Evolutionary conservation across 1,140 invertebrate species (phyloP).

Genomic region (Neodiprion lecontei): DNA sequence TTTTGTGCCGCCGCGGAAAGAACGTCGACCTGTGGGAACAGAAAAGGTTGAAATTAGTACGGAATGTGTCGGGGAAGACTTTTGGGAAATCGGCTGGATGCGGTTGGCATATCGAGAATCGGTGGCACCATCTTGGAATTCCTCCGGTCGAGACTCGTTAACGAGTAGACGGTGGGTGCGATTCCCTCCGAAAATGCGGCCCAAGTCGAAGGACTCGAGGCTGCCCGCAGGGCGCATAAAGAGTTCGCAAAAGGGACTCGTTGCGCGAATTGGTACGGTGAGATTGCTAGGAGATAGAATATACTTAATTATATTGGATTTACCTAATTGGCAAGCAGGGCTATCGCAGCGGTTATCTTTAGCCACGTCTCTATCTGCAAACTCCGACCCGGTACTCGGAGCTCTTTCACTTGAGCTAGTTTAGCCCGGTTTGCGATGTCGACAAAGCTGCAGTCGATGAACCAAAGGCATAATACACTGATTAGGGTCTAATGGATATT

Average conservation of each 20-base stretch:
- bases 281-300: constrained; percentile 32
- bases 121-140: neutral
- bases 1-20: no score
- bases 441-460: neutral
- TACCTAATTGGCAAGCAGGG: constrained; percentile 42
- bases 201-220: neutral
- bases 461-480: neutral
- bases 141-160: neutral
- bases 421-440: neutral
- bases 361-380: constrained; percentile 37
- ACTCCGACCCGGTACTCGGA: constrained; percentile 19
- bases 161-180: neutral
- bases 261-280: constrained; percentile 23
- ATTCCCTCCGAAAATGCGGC: neutral
- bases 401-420: no score
- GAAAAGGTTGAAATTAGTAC: neutral
- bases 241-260: constrained; percentile 16
- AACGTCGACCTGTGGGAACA: no score
- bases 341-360: constrained; percentile 34
- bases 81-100: constrained; percentile 18
- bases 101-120: no score
- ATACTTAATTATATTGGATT: constrained; percentile 48
- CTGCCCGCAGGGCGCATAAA: neutral
- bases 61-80: neutral
- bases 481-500: no score